Evolutionary conservation across 2,113 vertebrate genomes (phyloP).

Genomic region (Sturnus vulgaris): DNA sequence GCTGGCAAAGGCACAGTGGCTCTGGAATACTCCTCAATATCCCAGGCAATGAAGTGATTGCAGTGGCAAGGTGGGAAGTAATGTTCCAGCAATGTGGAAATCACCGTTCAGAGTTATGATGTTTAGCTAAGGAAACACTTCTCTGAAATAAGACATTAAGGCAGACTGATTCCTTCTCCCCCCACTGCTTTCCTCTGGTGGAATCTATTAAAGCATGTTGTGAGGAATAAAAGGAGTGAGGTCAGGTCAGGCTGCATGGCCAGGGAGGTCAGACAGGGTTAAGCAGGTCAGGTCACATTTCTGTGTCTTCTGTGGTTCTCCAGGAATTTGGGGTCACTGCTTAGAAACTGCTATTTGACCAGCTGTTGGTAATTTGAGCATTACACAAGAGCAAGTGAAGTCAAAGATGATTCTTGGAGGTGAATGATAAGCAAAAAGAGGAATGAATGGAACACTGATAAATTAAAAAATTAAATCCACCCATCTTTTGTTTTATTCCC

Average conservation of each 20-base stretch:
- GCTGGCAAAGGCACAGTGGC: background rate
- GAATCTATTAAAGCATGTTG: slow-evolving; percentile 25
- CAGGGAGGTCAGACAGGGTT: slow-evolving; percentile 62
- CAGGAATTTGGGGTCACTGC: slow-evolving; percentile 50
- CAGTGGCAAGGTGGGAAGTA: slow-evolving; percentile 25
- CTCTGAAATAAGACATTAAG: slow-evolving; percentile 40
- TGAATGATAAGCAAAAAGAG: slow-evolving; percentile 21
- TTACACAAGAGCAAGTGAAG: slow-evolving; percentile 66
- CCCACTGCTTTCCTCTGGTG: background rate
- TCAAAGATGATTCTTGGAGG: slow-evolving; percentile 65
- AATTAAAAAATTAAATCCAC: background rate
- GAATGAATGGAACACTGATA: background rate
- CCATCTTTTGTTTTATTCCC: background rate
- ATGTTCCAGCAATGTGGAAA: slow-evolving; percentile 51
- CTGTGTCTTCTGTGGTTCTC: slow-evolving; percentile 57
- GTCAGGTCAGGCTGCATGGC: slow-evolving; percentile 6
- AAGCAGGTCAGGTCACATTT: slow-evolving; percentile 61
- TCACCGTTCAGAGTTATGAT: background rate
- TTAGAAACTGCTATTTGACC: slow-evolving; percentile 71
- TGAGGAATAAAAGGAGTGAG: slow-evolving; percentile 41
- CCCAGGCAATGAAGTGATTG: background rate
- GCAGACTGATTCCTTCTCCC: background rate
- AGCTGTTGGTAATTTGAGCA: slow-evolving; percentile 76
- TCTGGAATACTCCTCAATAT: background rate
- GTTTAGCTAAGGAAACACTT: slow-evolving; percentile 37